These are phyloP conservation scores for Palythoa grandis DNA, from an alignment of 92 coral and sea anemone species.

Conservation along the genomic window DNA sequence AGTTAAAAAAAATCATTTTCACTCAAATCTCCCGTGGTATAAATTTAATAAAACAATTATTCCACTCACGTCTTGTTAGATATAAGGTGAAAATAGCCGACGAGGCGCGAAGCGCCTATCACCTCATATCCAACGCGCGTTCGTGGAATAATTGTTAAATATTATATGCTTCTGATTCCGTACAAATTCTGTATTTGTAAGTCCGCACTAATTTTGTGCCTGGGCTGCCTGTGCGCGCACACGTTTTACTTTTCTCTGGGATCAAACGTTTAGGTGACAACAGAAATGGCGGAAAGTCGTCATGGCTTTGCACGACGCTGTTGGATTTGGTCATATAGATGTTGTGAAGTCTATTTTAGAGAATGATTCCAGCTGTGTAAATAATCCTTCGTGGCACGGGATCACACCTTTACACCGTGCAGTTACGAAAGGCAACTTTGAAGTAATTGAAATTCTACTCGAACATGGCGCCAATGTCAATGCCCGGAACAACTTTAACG, in stretches of 20 bases:
- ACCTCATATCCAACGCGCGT: no score
- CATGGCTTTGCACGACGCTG: constrained; percentile 83
- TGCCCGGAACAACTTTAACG: constrained; percentile 74
- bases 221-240: not conserved
- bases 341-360: constrained; percentile 68
- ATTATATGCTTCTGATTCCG: no score
- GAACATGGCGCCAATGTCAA: constrained; percentile 79
- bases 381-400: constrained; percentile 92
- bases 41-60: no score
- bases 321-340: constrained; percentile 60
- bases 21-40: no score
- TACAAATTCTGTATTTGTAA: no score
- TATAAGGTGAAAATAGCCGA: no score
- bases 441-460: constrained; percentile 64
- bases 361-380: constrained; percentile 64
- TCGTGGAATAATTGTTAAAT: no score
- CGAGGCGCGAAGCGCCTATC: no score
- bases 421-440: constrained; percentile 73
- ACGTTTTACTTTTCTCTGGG: not conserved
- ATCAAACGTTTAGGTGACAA: not conserved
- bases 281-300: not conserved
- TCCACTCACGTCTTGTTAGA: no score
- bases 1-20: no score
- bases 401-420: constrained; percentile 91
- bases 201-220: no score